phyloP scores from a whole-genome alignment of 2,797 vertebrate genomes.

The Echiichthys vipera region DNA sequence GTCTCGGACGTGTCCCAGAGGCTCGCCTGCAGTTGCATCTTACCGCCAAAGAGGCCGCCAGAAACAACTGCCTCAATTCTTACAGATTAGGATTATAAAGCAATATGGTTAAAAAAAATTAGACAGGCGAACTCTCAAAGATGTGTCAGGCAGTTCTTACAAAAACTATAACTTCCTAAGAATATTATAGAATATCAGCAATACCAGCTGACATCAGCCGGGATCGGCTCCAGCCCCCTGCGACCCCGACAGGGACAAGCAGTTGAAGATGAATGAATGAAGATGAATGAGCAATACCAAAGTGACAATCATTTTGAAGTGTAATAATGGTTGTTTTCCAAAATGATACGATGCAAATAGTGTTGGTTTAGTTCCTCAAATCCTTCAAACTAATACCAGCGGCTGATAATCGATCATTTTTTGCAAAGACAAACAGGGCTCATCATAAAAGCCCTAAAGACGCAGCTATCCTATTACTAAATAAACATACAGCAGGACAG shows the following conservation, averaged over 20 bases:
- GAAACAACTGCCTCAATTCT: too few relatives aligned
- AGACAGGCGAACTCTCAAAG: background rate
- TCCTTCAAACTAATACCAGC: background rate
- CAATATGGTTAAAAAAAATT: background rate
- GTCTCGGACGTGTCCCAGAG: too few relatives aligned
- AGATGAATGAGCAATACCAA: background rate
- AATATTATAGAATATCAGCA: background rate
- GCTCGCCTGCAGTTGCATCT: too few relatives aligned
- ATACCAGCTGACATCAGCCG: too few relatives aligned
- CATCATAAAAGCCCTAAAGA: conserved; percentile 2
- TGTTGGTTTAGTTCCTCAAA: background rate
- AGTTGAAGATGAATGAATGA: too few relatives aligned
- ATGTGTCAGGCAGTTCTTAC: background rate
- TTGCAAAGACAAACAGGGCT: conserved; percentile 6
- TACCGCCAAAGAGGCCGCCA: too few relatives aligned
- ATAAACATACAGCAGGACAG: background rate
- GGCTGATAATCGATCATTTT: background rate
- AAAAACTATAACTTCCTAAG: background rate
- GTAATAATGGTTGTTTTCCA: conserved; percentile 2
- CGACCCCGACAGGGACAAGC: too few relatives aligned
- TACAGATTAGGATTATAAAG: too few relatives aligned
- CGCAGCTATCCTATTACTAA: conserved; percentile 4
- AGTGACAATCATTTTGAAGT: background rate
- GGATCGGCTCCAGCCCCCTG: too few relatives aligned
- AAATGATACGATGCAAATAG: background rate